phyloP scores from a whole-genome alignment of 2,113 vertebrate genomes.

The Aegithalos caudatus region DNA sequence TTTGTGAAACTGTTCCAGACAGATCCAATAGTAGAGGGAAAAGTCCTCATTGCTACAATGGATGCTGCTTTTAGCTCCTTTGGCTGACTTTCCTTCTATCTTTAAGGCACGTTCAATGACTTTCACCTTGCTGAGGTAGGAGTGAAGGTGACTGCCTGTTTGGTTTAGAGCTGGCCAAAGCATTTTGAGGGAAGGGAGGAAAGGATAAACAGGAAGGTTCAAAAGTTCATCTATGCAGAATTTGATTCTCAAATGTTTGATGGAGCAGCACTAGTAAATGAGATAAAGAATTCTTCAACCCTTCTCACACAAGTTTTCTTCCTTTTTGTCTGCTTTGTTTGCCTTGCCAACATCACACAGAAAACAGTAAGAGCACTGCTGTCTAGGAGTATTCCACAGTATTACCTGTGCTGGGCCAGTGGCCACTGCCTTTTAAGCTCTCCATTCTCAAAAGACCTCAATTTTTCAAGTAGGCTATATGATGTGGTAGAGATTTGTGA shows the following conservation, averaged over 20 bases:
- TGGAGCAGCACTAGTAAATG: neutral
- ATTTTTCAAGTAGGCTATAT: neutral
- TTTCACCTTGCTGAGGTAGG: neutral
- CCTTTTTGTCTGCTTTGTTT: neutral
- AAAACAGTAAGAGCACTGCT: neutral
- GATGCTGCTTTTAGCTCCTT: neutral
- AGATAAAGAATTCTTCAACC: neutral
- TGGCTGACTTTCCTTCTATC: neutral
- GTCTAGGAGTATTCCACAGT: neutral
- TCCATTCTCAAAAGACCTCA: neutral
- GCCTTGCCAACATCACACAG: neutral
- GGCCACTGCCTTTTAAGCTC: neutral
- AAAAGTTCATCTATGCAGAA: neutral
- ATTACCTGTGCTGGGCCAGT: neutral
- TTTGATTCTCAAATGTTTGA: neutral
- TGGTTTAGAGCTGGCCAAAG: neutral
- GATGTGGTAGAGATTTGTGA: neutral
- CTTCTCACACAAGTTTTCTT: neutral
- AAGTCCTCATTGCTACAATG: neutral
- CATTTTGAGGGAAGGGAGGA: neutral
- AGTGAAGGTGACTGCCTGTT: neutral
- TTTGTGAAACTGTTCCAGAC: neutral
- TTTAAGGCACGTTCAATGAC: neutral
- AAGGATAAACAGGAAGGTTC: neutral
- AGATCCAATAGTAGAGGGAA: neutral